Base-by-base conservation (phyloP, 1,140 invertebrate genomes). In the Phenacoccus solenopsis region DNA sequence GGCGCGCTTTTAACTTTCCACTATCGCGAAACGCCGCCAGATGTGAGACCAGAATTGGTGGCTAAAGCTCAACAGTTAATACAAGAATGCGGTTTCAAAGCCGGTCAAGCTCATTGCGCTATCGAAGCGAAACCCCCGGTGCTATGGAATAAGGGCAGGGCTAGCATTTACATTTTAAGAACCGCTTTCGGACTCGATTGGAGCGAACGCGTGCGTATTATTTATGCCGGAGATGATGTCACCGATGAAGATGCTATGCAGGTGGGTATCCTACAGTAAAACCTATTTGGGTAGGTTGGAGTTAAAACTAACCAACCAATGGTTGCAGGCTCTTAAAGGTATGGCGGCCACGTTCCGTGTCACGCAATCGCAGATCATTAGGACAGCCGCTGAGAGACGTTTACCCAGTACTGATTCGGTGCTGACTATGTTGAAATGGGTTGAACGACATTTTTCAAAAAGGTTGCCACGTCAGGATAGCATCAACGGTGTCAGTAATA, bases 171-270 rank as follows among this genome's bases (percentile, higher is more conserved):
- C 76, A 94, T 94, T 74, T 77, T 94, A 32, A 84, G 92, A 69
- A 94, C 91, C 1, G 88, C 91, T 0, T 94, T 94, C 77, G 93
- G 91, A 13, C 83, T 94, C 0, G 91, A 94, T 77, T 95, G 93
- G 92, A 90, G 88, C 75, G 91, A 94, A 77, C 84, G 92, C 64
- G 91, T 94, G 70, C 84, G 90, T 72, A 92, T 94, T 74, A 92
- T 95, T 75, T 94, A 93, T 75, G 91, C 87, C 68, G 93, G 93
- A 72, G 93, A 95, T 78, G 93, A 94, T 80, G 84, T 84, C 13
- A 94, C 92, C 0, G 92, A 95, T 78, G 92, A 95, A 79, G 92
- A 94, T 78, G 92, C 93, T 25, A 93, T 95, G 87, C 82, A 86
- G 83, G 91, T 93, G 79, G 80, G 80, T 78, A 70, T 76, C n/a